These are phyloP conservation scores for Dendrolimus kikuchii DNA, from an alignment of 1,140 invertebrate species.

Conservation along the genomic window DNA sequence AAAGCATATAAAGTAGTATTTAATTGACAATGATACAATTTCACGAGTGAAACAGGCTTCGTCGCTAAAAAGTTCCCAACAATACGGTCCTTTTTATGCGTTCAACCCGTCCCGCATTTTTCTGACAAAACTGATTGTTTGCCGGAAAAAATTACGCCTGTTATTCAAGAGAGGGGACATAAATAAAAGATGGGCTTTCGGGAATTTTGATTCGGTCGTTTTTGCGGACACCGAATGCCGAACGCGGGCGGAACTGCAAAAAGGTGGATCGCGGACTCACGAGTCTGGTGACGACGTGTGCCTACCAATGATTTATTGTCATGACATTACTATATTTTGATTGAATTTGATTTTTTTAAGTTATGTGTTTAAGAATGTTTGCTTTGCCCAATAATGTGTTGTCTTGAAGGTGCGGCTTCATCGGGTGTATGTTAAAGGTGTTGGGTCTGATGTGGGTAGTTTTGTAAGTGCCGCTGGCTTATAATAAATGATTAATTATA, in stretches of 20 bases:
- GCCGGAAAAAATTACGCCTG: conserved; percentile 71
- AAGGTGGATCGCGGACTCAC: conserved; percentile 54
- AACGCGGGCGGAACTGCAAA: conserved; percentile 43
- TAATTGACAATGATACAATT: too few relatives aligned
- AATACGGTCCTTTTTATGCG: conserved; percentile 57
- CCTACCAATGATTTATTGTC: conserved; percentile 1
- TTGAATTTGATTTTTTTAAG: too few relatives aligned
- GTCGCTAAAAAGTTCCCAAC: conserved; percentile 36
- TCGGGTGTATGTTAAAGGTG: too few relatives aligned
- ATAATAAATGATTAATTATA: too few relatives aligned
- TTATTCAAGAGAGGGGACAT: conserved; percentile 58
- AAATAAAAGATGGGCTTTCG: conserved; percentile 65
- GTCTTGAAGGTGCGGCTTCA: too few relatives aligned
- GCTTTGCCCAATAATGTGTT: too few relatives aligned
- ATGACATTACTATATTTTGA: too few relatives aligned
- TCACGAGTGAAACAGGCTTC: too few relatives aligned
- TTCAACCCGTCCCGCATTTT: conserved; percentile 65
- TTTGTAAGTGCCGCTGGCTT: too few relatives aligned
- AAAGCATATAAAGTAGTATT: too few relatives aligned
- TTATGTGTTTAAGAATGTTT: too few relatives aligned
- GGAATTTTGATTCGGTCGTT: conserved; percentile 68
- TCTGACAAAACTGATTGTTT: conserved; percentile 70
- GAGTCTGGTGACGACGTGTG: conserved; percentile 57
- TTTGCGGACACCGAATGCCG: conserved; percentile 41
- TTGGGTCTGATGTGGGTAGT: too few relatives aligned